Evolutionary conservation across 2,888 invertebrate species (phyloP).

Genomic region (Eupelmus urozonus): DNA sequence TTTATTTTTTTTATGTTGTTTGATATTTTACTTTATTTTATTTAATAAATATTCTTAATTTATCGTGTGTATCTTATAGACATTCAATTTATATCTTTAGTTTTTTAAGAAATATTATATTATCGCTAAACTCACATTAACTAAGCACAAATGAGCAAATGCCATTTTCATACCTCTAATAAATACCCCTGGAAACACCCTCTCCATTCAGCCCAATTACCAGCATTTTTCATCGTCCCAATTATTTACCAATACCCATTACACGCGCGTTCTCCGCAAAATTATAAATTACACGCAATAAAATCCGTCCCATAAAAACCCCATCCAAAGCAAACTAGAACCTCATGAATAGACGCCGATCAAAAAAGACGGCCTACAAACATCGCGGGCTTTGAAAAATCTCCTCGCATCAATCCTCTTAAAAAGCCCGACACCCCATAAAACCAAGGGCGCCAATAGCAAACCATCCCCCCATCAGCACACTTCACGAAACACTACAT

Average conservation of each 20-base stretch:
- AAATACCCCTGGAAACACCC: too few species aligned
- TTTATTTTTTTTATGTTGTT: background rate
- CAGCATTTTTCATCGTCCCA: constrained; percentile 30
- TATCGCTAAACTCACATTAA: background rate
- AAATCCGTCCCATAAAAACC: constrained; percentile 16
- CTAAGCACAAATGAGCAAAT: background rate
- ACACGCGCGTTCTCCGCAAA: background rate
- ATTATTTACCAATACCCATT: background rate
- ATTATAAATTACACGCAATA: constrained; percentile 52
- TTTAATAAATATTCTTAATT: too few species aligned
- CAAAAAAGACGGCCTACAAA: too few species aligned
- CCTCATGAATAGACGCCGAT: constrained; percentile 11
- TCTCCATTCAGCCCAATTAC: background rate
- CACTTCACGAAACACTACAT: too few species aligned
- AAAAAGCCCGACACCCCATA: constrained; percentile 12
- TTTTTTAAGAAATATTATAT: too few species aligned
- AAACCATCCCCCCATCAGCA: background rate
- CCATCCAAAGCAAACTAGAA: constrained; percentile 16
- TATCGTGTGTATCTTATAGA: too few species aligned
- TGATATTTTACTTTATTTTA: background rate
- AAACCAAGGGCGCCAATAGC: background rate
- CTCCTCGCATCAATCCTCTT: constrained; percentile 50
- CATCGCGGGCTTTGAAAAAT: constrained; percentile 44
- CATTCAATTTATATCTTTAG: too few species aligned
- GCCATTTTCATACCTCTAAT: constrained; percentile 18